Base-by-base conservation (phyloP, 2,888 invertebrate species). In the Sialis fuliginosa region DNA sequence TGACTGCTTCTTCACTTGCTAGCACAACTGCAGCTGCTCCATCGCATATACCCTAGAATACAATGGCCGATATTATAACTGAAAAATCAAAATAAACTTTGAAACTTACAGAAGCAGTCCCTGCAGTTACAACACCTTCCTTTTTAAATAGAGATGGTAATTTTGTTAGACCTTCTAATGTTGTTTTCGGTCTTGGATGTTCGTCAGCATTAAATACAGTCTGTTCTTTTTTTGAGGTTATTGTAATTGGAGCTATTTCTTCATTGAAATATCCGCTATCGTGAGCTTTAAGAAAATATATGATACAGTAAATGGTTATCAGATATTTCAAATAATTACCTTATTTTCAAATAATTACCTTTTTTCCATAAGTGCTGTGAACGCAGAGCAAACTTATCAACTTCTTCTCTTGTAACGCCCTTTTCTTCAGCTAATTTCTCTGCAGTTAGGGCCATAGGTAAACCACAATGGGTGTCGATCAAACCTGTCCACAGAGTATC, bases 391-490 rank as follows among this genome's bases (percentile, higher is more conserved):
- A 81, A 96, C 52, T 78, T 71, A 60, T 97, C 96, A 44, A 85
- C 84, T 55, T 89, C 85, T 52, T 85, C 80, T 49, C 86, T 72
- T 2, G 81, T 78, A 44, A 95, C 69, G 44, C 81, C 79, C 59
- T 79, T 90, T 62, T 92, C 79, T 48, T 79, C 86, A 0, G 89
- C 92, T 42, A 95, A 71, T 62, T 92, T 93, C 68, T 93, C 93
- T 1, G 93, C 93, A 0, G 97, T 97, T 59, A 93, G 65, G 2
- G 89, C 96, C 97, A 97, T 97, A 0, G 96, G 91, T 34, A 90
- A 70, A 52, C 89, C 86, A 60, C 90, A 89, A 64, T 88, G 81
- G 0, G 80, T 74, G 61, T 98, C 97, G 0, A 86, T 81, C 2
- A 97, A 73, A 3, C 87, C 81, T 1, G 79, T 70, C 96, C 96